These are phyloP conservation scores for Pedetes capensis DNA, from an alignment of 2,113 vertebrate species.

Conservation along the genomic window DNA sequence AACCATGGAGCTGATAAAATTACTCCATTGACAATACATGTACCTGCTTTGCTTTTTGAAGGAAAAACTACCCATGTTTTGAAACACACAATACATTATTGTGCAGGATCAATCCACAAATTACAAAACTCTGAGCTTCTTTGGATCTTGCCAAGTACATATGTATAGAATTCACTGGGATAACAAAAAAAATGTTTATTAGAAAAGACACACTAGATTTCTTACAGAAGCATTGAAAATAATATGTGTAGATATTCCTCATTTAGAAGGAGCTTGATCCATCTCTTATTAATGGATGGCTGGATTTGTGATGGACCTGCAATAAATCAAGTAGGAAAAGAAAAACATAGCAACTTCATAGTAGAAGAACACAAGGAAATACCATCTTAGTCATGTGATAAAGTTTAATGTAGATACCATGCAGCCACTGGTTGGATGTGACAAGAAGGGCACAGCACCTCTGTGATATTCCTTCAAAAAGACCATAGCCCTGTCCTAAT, in stretches of 20 bases:
- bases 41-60: neutral
- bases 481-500: neutral
- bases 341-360: neutral
- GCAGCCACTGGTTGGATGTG: neutral
- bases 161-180: neutral
- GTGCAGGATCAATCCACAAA: neutral
- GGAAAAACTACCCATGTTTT: neutral
- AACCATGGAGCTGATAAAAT: neutral
- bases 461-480: neutral
- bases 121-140: neutral
- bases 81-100: neutral
- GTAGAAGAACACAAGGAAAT: neutral
- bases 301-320: neutral
- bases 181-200: neutral
- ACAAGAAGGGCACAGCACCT: neutral
- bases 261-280: neutral
- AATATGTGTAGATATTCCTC: neutral
- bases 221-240: neutral
- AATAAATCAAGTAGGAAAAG: neutral
- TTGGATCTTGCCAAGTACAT: neutral
- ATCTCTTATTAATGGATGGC: accelerated
- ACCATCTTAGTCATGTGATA: neutral
- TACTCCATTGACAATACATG: neutral
- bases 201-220: neutral
- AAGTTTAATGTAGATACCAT: neutral